Conservation (phyloP, 2,797 vertebrate genomes). For the Cryptoprocta ferox region DNA sequence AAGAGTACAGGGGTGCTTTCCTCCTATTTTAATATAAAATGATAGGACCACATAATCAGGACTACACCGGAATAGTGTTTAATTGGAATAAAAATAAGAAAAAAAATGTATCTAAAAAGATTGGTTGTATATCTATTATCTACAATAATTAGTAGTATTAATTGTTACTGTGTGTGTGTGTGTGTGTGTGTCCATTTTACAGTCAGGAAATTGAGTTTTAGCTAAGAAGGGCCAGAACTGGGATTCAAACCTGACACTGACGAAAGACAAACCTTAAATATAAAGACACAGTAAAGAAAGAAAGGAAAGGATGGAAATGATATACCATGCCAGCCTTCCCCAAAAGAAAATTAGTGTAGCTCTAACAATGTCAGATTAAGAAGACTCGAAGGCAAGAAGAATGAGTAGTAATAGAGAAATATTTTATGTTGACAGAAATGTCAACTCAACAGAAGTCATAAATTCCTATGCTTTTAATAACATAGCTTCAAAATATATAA, state of each 20-base stretch:
- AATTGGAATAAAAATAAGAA: background rate
- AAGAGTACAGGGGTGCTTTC: background rate
- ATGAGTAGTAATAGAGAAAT: background rate
- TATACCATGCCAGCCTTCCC: background rate
- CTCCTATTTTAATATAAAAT: background rate
- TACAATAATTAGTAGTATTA: background rate
- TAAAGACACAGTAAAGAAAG: background rate
- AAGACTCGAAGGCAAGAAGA: background rate
- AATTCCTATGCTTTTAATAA: background rate
- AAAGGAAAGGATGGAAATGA: background rate
- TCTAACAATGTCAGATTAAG: background rate
- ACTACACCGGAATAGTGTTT: background rate
- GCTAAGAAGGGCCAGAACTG: background rate
- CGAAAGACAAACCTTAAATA: background rate
- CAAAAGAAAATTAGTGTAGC: background rate
- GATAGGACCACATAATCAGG: background rate
- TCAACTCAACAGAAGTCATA: background rate
- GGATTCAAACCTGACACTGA: background rate
- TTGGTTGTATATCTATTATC: background rate
- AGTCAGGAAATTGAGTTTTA: background rate
- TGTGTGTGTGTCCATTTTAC: background rate
- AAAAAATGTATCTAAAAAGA: slow-evolving; percentile 42
- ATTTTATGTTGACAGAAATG: background rate
- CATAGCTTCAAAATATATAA: background rate
- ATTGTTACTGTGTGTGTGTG: background rate